Evolutionary conservation across 92 coral and sea anemone genomes (phyloP).

Genomic region (Chrysogorgia sp.): DNA sequence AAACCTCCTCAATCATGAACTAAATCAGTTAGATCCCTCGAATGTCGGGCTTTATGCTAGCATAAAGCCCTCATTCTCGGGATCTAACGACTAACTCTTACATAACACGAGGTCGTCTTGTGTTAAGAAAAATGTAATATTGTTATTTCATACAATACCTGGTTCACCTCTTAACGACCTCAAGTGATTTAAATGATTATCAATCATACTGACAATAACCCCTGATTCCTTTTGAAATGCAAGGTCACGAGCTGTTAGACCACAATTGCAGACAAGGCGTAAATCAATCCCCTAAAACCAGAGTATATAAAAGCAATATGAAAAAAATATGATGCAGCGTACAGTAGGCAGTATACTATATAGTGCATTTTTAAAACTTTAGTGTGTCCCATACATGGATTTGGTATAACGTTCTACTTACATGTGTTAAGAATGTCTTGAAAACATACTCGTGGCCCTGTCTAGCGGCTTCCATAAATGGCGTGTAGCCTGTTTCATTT

Average conservation of each 20-base stretch:
- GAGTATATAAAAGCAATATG: no score
- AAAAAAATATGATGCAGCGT: no score
- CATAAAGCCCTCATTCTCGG: no score
- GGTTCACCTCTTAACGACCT: slow-evolving; percentile 79
- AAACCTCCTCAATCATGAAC: no score
- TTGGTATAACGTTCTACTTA: slow-evolving; percentile 15
- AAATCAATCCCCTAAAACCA: slow-evolving; percentile 58
- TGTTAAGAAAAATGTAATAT: no score
- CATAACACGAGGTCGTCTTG: no score
- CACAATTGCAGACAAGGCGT: slow-evolving; percentile 61
- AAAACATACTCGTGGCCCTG: slow-evolving; percentile 81
- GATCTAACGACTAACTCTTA: no score
- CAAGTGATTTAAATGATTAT: slow-evolving; percentile 57
- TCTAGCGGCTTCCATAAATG: slow-evolving; percentile 80
- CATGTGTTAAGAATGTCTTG: slow-evolving; percentile 60
- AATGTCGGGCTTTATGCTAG: no score
- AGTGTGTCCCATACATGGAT: neutral
- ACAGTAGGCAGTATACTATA: no score
- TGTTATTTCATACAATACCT: slow-evolving; percentile 37
- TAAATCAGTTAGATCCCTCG: no score
- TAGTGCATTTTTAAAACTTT: neutral
- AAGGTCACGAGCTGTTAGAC: slow-evolving; percentile 67
- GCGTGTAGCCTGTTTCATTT: slow-evolving; percentile 64
- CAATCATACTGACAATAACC: slow-evolving; percentile 77
- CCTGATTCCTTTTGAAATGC: slow-evolving; percentile 63